phyloP scores from a whole-genome alignment of 2,888 invertebrate genomes.

The Osmoderma eremita region DNA sequence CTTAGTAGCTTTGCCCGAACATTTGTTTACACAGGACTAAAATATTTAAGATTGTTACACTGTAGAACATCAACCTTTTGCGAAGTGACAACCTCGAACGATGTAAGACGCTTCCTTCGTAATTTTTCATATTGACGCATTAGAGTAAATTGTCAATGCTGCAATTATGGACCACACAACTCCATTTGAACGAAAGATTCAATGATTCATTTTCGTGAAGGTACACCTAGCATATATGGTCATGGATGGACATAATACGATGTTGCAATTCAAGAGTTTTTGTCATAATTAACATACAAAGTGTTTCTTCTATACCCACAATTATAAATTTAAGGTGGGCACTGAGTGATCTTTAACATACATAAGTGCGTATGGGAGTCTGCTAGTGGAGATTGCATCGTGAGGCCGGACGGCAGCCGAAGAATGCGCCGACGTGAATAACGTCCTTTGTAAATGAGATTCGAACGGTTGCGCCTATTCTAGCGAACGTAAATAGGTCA shows the following conservation, averaged over 20 bases:
- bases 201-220: slow-evolving; percentile 12
- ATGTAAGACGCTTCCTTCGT: too few relatives aligned
- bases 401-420: slow-evolving; percentile 7
- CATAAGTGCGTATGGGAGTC: not conserved
- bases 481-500: slow-evolving; percentile 13
- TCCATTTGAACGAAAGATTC: slow-evolving; percentile 4
- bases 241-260: not conserved
- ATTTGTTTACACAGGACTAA: too few relatives aligned
- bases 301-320: slow-evolving; percentile 9
- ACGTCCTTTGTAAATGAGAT: slow-evolving; percentile 21
- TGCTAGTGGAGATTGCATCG: not conserved
- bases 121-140: too few relatives aligned
- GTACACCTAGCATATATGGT: not conserved
- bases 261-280: not conserved
- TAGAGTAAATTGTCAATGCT: not conserved
- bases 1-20: too few relatives aligned
- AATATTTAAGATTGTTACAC: too few relatives aligned
- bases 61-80: too few relatives aligned
- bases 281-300: slow-evolving; percentile 32
- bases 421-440: slow-evolving; percentile 17
- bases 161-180: not conserved
- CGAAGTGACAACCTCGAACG: too few relatives aligned
- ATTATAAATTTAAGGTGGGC: slow-evolving; percentile 24
- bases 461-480: slow-evolving; percentile 10
- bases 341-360: slow-evolving; percentile 5